A percentile compares a stretch with the other conserved stretches of the same genome.
phyloP scores from a whole-genome alignment of 1,140 invertebrate species.

The Pachypsylla venusta region DNA sequence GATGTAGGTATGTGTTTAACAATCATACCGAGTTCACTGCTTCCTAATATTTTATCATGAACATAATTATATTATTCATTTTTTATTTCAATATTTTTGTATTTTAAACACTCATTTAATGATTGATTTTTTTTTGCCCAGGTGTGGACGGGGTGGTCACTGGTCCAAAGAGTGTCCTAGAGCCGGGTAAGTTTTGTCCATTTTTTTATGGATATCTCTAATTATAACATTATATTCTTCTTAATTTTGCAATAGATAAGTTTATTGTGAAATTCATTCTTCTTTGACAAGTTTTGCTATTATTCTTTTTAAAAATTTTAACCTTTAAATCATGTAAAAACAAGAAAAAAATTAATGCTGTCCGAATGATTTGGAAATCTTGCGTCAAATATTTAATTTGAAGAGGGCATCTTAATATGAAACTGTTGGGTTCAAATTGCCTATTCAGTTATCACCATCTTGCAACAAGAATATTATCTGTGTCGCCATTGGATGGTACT shows the following conservation, averaged over 20 bases:
- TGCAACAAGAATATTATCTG: too few species aligned
- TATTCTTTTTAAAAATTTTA: background rate
- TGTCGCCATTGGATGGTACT: too few species aligned
- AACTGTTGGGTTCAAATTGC: too few species aligned
- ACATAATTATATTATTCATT: background rate
- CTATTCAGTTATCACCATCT: too few species aligned
- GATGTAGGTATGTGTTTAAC: too few species aligned
- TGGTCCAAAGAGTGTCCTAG: constrained; percentile 85
- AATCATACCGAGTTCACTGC: background rate
- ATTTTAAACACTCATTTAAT: too few species aligned
- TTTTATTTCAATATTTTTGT: constrained; percentile 10
- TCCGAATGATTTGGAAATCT: too few species aligned
- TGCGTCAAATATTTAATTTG: too few species aligned
- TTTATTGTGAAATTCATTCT: constrained; percentile 8
- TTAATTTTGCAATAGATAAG: constrained; percentile 12
- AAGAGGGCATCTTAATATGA: too few species aligned
- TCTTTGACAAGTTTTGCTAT: background rate
- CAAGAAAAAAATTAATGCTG: too few species aligned
- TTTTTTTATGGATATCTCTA: constrained; percentile 15
- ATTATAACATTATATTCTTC: constrained; percentile 5
- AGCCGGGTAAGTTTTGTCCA: constrained; percentile 30
- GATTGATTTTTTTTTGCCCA: constrained; percentile 20
- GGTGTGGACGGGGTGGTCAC: constrained; percentile 82
- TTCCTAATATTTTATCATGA: background rate
- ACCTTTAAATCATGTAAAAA: too few species aligned